Evolutionary conservation across 2,113 vertebrate genomes (phyloP).

Genomic region (Hyperopisus bebe): DNA sequence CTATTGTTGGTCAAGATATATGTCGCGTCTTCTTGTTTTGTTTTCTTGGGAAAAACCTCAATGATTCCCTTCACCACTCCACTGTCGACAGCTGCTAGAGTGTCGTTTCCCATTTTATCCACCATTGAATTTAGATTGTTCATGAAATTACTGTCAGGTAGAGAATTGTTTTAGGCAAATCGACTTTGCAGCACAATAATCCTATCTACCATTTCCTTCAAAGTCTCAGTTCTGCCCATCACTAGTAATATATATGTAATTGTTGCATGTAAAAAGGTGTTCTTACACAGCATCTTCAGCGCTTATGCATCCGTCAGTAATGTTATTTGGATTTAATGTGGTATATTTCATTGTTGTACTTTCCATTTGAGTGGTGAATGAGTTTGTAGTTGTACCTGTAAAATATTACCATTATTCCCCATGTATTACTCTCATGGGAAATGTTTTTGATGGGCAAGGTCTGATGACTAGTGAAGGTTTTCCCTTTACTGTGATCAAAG

Average conservation of each 20-base stretch:
- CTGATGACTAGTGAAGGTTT: not conserved
- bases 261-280: not conserved
- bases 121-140: rapidly evolving
- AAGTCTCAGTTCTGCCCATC: not conserved
- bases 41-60: not conserved
- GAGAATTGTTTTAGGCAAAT: not conserved
- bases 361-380: not conserved
- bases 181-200: not conserved
- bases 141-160: constrained; percentile 33
- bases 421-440: not conserved
- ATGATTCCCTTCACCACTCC: constrained; percentile 34
- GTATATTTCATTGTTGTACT: too few relatives aligned
- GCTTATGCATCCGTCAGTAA: rapidly evolving
- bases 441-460: not conserved
- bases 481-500: not conserved
- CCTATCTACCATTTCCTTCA: not conserved
- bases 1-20: not conserved
- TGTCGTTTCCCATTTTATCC: not conserved
- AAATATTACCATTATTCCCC: not conserved
- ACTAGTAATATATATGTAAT: not conserved
- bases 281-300: constrained; percentile 19
- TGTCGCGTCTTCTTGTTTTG: not conserved
- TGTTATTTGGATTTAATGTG: rapidly evolving
- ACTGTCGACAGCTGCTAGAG: constrained; percentile 5
- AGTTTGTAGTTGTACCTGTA: not conserved